phyloP scores from a whole-genome alignment of 2,888 invertebrate species.

The Scaptomyza tumidula region DNA sequence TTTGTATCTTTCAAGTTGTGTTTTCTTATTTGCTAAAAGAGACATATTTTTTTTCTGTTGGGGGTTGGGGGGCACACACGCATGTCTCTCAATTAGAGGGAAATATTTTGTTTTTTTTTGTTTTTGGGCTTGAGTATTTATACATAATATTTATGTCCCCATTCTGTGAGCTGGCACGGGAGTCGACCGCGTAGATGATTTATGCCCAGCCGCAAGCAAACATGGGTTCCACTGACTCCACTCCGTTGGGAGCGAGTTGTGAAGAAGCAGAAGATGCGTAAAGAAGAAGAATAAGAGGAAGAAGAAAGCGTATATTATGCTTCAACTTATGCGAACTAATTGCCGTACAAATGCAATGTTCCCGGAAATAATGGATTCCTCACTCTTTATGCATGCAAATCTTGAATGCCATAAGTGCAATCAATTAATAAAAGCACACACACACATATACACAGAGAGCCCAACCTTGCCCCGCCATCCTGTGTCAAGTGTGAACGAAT shows the following conservation, averaged over 20 bases:
- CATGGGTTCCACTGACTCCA: conserved; percentile 46
- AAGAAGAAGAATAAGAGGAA: conserved; percentile 1
- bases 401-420: conserved; percentile 71
- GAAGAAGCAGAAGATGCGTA: conserved; percentile 16
- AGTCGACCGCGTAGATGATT: conserved; percentile 65
- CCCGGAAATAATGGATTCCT: conserved; percentile 82
- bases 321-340: conserved; percentile 79
- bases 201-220: conserved; percentile 71
- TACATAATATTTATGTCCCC: conserved; percentile 40
- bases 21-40: conserved; percentile 37
- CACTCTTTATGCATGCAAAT: conserved; percentile 54
- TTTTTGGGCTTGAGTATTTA: conserved; percentile 62
- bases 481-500: conserved; percentile 55
- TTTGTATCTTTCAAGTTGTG: conserved; percentile 18
- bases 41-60: conserved; percentile 20
- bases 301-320: conserved; percentile 49
- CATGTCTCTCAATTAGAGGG: conserved; percentile 71
- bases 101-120: conserved; percentile 43
- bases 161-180: conserved; percentile 48
- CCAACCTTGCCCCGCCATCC: background rate
- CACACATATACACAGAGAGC: conserved; percentile 18
- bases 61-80: conserved; percentile 4
- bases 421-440: conserved; percentile 69
- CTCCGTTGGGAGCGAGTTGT: conserved; percentile 7
- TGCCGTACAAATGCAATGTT: conserved; percentile 84